Evolutionary conservation across 2,113 vertebrate species (phyloP).

Genomic region (Toxotes jaculatrix): DNA sequence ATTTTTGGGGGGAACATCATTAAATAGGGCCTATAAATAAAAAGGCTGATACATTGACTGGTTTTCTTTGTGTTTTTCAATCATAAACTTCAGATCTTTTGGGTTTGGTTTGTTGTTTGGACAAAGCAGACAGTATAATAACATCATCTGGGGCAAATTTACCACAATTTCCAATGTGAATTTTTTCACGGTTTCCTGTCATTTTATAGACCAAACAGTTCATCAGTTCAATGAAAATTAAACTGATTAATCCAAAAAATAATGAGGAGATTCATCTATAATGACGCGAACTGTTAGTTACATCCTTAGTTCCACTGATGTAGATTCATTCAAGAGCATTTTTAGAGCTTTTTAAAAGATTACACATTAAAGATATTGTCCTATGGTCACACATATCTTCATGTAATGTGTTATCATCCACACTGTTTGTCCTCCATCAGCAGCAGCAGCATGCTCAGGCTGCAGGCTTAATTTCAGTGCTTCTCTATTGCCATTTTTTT

Average conservation of each 20-base stretch:
- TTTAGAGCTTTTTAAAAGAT: background rate
- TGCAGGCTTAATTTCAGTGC: slow-evolving; percentile 48
- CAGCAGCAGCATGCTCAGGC: slow-evolving; percentile 24
- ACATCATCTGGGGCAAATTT: background rate
- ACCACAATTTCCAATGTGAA: no score
- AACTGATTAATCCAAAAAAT: background rate
- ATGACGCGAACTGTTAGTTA: background rate
- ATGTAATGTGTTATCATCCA: slow-evolving; percentile 8
- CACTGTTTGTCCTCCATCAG: slow-evolving; percentile 22
- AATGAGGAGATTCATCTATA: background rate
- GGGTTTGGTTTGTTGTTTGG: background rate
- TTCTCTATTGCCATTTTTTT: slow-evolving; percentile 20
- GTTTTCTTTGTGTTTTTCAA: background rate
- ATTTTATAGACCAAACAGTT: background rate
- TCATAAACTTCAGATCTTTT: background rate
- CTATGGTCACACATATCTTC: background rate
- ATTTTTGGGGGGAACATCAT: background rate
- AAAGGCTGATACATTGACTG: background rate
- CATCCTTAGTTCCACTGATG: background rate
- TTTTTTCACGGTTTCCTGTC: background rate
- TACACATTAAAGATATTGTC: background rate
- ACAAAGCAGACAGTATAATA: background rate
- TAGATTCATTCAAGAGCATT: background rate
- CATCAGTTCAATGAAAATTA: no score
- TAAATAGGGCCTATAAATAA: background rate